Evolutionary conservation across 2,113 vertebrate genomes (phyloP).

Genomic region (Synodontis membranacea): DNA sequence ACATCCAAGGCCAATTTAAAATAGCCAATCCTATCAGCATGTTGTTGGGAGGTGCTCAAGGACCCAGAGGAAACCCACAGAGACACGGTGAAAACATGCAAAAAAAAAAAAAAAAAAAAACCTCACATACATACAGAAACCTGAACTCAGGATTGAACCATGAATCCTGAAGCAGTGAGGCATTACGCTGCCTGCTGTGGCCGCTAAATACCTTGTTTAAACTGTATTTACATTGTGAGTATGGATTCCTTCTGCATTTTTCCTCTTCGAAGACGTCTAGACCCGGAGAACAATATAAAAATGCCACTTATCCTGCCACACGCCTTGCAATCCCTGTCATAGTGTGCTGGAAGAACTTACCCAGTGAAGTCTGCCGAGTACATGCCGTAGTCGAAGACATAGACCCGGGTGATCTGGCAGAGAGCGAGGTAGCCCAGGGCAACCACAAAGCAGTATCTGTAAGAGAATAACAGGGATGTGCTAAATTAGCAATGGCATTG

Average conservation of each 20-base stretch:
- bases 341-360: constrained; percentile 74
- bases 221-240: background rate
- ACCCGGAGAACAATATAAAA: background rate
- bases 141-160: background rate
- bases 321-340: background rate
- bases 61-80: background rate
- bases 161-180: background rate
- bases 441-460: constrained; percentile 94
- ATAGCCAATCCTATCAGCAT: background rate
- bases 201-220: background rate
- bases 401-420: constrained; percentile 96
- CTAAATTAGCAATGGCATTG: background rate
- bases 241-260: background rate
- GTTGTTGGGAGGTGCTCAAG: background rate
- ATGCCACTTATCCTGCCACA: background rate
- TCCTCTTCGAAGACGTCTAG: background rate
- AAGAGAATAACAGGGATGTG: constrained; percentile 27
- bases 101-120: no score
- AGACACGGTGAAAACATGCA: background rate
- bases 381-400: constrained; percentile 97
- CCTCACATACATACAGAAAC: background rate
- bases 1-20: background rate
- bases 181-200: background rate
- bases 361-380: constrained; percentile 99
- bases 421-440: constrained; percentile 94